Conservation (phyloP, 2,888 invertebrate species). For the Phytoseiulus persimilis region DNA sequence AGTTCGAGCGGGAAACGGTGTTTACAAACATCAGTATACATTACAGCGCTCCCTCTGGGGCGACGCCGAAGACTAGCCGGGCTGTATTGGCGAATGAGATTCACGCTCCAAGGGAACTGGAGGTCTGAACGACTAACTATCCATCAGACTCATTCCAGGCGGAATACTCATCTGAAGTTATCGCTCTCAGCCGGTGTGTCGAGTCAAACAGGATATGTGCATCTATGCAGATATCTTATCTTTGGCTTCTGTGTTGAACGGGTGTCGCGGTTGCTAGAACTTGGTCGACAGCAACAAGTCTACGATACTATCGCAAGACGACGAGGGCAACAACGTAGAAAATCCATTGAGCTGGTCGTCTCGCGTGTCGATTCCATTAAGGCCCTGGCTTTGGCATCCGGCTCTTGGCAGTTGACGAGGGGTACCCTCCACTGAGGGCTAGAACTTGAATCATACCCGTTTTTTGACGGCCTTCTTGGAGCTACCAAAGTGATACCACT, state of each 20-base stretch:
- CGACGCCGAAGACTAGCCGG: background rate
- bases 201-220: background rate
- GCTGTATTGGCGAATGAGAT: background rate
- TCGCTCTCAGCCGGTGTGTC: background rate
- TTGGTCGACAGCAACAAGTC: background rate
- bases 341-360: background rate
- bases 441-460: slow-evolving; percentile 35
- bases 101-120: background rate
- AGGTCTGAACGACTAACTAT: background rate
- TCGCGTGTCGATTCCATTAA: background rate
- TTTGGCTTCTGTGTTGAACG: background rate
- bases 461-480: slow-evolving; percentile 34
- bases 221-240: background rate
- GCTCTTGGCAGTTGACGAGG: slow-evolving; percentile 23
- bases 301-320: background rate
- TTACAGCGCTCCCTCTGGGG: background rate
- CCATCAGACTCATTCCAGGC: background rate
- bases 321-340: background rate
- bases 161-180: background rate
- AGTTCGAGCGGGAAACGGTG: background rate
- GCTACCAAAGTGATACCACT: slow-evolving; percentile 34
- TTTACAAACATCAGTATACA: background rate
- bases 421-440: slow-evolving; percentile 36
- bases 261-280: background rate
- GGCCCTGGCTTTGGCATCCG: background rate